Evolutionary conservation across 2,888 invertebrate genomes (phyloP).

Genomic region (Dynastes grantii): DNA sequence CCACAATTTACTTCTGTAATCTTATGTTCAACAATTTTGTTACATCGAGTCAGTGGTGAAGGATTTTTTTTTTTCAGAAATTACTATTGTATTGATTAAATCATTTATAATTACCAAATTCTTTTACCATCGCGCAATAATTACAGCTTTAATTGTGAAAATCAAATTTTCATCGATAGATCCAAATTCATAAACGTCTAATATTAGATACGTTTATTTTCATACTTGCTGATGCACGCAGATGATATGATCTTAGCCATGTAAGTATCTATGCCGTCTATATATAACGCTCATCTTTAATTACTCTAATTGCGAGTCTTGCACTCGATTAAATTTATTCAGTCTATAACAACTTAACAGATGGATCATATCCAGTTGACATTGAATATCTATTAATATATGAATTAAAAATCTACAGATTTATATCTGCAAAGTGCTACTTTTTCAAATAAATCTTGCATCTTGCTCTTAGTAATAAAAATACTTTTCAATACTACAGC

Average conservation of each 20-base stretch:
- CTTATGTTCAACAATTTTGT: too few species aligned
- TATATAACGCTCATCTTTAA: slow-evolving; percentile 23
- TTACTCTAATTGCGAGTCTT: slow-evolving; percentile 22
- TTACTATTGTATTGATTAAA: too few species aligned
- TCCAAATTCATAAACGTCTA: slow-evolving; percentile 34
- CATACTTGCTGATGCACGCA: slow-evolving; percentile 28
- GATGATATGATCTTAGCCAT: slow-evolving; percentile 27
- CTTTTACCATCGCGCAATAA: too few species aligned
- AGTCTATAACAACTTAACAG: neutral
- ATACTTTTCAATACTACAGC: neutral
- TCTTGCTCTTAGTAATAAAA: too few species aligned
- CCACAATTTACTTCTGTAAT: too few species aligned
- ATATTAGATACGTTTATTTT: slow-evolving; percentile 44
- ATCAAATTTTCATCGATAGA: slow-evolving; percentile 15
- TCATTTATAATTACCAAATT: too few species aligned
- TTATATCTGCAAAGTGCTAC: neutral
- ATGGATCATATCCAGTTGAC: neutral
- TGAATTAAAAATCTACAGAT: neutral
- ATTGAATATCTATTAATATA: neutral
- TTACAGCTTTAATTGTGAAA: neutral
- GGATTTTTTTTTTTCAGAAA: too few species aligned
- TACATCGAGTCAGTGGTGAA: too few species aligned
- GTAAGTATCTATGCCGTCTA: slow-evolving; percentile 35
- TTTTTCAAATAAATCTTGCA: too few species aligned
- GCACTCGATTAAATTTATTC: slow-evolving; percentile 16